Percentiles rank a stretch among this genome's conserved stretches.
Conservation (phyloP, 2,113 vertebrate genomes). For the Suncus etruscus region DNA sequence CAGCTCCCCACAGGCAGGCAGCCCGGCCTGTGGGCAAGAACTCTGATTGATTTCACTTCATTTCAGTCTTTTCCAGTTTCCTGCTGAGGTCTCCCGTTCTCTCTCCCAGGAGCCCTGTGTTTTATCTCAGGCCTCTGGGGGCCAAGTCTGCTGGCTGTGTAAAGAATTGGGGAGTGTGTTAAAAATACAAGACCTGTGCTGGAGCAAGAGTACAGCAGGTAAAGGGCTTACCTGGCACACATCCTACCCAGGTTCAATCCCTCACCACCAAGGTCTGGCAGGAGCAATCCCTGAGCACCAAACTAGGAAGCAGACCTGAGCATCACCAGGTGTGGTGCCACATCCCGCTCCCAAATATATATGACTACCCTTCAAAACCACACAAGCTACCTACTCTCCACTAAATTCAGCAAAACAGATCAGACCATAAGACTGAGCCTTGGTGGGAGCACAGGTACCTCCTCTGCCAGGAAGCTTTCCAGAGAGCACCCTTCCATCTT, state of each 20-base stretch:
- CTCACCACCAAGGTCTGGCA: no score
- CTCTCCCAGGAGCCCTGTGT: slow-evolving; percentile 49
- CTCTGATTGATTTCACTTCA: slow-evolving; percentile 55
- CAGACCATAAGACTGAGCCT: neutral
- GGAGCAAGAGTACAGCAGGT: no score
- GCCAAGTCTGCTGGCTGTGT: neutral
- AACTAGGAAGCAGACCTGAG: no score
- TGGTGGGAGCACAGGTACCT: neutral
- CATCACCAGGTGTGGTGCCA: neutral
- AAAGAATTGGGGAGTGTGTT: slow-evolving; percentile 22
- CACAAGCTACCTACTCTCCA: neutral
- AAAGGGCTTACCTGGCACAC: no score
- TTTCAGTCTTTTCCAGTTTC: slow-evolving; percentile 67
- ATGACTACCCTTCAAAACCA: neutral
- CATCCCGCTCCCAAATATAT: no score
- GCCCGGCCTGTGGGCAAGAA: neutral
- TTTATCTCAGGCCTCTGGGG: slow-evolving; percentile 52
- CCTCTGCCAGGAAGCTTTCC: neutral
- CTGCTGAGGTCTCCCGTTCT: slow-evolving; percentile 42
- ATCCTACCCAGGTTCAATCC: no score
- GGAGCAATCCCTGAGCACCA: no score
- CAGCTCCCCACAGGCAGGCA: neutral
- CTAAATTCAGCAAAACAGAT: neutral
- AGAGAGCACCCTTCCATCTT: neutral
- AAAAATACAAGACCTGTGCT: neutral